Evolutionary conservation across 2,113 vertebrate genomes (phyloP).

Genomic region (Tenebrosternarchus preto): DNA sequence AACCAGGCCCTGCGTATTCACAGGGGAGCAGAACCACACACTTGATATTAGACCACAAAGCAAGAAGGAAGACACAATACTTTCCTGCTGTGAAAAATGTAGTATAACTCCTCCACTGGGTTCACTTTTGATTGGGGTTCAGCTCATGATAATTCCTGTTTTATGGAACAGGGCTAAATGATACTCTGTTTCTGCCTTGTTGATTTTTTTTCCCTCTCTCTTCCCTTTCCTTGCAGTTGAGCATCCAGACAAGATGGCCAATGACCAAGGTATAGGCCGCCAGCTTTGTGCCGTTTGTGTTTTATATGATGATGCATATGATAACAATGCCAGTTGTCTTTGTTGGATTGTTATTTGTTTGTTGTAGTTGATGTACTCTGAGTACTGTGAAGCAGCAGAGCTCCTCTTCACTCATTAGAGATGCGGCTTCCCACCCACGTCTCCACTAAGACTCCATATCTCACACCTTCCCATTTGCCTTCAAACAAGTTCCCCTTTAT

Average conservation of each 20-base stretch:
- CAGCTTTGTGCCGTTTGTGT: constrained; percentile 11
- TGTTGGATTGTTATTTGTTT: too few species aligned
- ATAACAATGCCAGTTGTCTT: too few species aligned
- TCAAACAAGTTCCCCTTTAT: background rate
- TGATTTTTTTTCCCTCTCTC: constrained; percentile 29
- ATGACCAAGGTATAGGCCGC: constrained; percentile 88
- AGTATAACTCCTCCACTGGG: background rate
- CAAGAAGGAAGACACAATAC: background rate
- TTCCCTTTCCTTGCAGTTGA: constrained; percentile 76
- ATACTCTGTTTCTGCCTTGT: background rate
- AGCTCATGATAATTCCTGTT: background rate
- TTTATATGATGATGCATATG: too few species aligned
- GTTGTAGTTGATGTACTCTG: too few species aligned
- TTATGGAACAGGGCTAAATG: constrained; percentile 15
- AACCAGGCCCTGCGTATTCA: background rate
- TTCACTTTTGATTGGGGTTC: background rate
- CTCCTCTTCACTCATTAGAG: too few species aligned
- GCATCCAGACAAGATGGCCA: constrained; percentile 96
- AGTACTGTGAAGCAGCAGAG: too few species aligned
- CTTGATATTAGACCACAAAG: background rate
- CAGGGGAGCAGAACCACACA: background rate
- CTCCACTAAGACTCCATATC: too few species aligned
- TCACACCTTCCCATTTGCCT: background rate
- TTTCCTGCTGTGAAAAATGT: background rate
- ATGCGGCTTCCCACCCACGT: too few species aligned